Conservation (phyloP, 2,113 vertebrate genomes). For the Phrynosoma platyrhinos region DNA sequence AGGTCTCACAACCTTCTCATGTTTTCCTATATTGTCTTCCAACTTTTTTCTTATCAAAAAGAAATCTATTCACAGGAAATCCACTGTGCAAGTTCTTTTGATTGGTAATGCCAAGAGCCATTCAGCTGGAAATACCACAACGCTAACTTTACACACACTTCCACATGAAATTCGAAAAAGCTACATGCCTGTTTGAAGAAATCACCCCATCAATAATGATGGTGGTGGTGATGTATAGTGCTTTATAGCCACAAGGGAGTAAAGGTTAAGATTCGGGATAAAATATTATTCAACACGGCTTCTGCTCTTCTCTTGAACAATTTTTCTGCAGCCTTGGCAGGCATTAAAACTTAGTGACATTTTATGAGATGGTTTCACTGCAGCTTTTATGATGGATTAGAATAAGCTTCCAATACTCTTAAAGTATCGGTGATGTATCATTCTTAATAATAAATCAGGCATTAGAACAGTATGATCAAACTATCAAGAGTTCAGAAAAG, state of each 20-base stretch:
- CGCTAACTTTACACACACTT: not conserved
- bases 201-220: not conserved
- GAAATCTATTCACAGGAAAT: not conserved
- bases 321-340: slow-evolving; percentile 20
- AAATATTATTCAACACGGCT: slow-evolving; percentile 37
- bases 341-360: not conserved
- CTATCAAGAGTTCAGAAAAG: not conserved
- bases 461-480: no score
- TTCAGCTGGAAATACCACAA: not conserved
- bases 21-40: not conserved
- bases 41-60: not conserved
- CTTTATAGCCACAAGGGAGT: not conserved
- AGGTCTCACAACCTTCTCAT: no score
- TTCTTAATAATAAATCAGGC: not conserved
- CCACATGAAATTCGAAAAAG: slow-evolving; percentile 32
- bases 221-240: not conserved
- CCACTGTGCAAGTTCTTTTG: not conserved
- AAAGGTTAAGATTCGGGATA: slow-evolving; percentile 10
- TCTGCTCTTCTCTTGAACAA: slow-evolving; percentile 45
- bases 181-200: slow-evolving; percentile 10
- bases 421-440: not conserved
- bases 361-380: not conserved
- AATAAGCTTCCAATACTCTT: not conserved
- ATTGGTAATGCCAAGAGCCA: not conserved
- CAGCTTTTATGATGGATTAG: not conserved